These are phyloP conservation scores for Tricholauxania praeusta DNA, from an alignment of 2,888 invertebrate genomes.

Conservation along the genomic window DNA sequence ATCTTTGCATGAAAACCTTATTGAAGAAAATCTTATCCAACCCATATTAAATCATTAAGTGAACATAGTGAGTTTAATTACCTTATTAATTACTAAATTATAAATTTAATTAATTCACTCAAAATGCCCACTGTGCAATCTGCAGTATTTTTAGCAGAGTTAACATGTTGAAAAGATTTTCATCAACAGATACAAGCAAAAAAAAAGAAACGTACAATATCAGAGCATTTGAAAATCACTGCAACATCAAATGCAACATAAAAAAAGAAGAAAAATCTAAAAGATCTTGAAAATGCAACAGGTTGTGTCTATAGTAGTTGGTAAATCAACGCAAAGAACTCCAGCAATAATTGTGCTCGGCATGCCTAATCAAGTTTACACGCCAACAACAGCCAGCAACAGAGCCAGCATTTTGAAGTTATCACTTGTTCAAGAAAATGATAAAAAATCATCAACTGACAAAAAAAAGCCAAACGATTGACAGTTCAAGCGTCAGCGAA, in stretches of 20 bases:
- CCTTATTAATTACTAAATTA: no score
- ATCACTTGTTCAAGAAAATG: slow-evolving; percentile 26
- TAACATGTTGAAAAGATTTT: slow-evolving; percentile 24
- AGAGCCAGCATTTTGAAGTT: slow-evolving; percentile 17
- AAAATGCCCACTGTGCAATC: no score
- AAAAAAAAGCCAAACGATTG: slow-evolving; percentile 27
- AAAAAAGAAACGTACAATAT: not conserved
- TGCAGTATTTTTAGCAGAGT: not conserved
- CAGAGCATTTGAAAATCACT: no score
- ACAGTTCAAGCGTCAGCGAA: slow-evolving; percentile 57
- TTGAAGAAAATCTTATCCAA: no score
- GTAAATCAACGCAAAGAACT: slow-evolving; percentile 10
- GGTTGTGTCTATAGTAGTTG: slow-evolving; percentile 10
- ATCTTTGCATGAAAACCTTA: no score
- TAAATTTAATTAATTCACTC: no score
- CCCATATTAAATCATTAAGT: no score
- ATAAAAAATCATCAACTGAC: not conserved
- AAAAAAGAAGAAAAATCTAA: not conserved
- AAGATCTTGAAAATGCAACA: slow-evolving; percentile 8
- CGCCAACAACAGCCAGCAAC: slow-evolving; percentile 26
- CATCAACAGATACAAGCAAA: slow-evolving; percentile 15
- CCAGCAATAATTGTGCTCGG: slow-evolving; percentile 39
- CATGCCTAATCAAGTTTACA: slow-evolving; percentile 42
- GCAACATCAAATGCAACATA: no score
- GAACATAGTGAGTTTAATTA: no score